Percentiles rank a stretch among this genome's conserved stretches.
These are phyloP conservation scores for Marisa cornuarietis DNA, from an alignment of 1,140 invertebrate genomes.

Conservation along the genomic window DNA sequence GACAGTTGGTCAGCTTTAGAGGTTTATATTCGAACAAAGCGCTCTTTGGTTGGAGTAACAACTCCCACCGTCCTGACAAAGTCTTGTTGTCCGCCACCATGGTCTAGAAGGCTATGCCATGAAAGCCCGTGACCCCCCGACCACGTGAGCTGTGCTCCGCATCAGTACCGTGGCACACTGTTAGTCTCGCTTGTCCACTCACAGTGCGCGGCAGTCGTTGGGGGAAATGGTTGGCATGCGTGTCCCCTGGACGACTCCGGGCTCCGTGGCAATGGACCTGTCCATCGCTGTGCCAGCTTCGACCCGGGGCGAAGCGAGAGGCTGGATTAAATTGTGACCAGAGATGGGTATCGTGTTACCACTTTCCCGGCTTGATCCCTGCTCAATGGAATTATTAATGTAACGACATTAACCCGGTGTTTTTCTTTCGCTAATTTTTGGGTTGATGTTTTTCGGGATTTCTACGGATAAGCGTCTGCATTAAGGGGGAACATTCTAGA, in stretches of 20 bases:
- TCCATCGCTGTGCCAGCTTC: background rate
- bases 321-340: conserved; percentile 8
- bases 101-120: background rate
- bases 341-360: background rate
- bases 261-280: background rate
- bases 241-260: background rate
- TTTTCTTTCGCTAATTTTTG: background rate
- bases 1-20: too few relatives aligned
- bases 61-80: too few relatives aligned
- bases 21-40: too few relatives aligned
- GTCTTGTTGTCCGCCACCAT: background rate
- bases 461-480: too few relatives aligned
- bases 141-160: too few relatives aligned
- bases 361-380: conserved; percentile 2
- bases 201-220: background rate
- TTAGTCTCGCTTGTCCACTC: background rate
- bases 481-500: too few relatives aligned
- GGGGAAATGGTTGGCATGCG: background rate
- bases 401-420: background rate
- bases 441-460: too few relatives aligned
- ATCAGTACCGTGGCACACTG: background rate
- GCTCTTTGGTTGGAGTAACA: too few relatives aligned
- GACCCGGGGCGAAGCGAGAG: background rate
- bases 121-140: too few relatives aligned
- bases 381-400: conserved; percentile 7